Evolutionary conservation across 2,888 invertebrate species (phyloP).

Genomic region (Stenodema calcarata): DNA sequence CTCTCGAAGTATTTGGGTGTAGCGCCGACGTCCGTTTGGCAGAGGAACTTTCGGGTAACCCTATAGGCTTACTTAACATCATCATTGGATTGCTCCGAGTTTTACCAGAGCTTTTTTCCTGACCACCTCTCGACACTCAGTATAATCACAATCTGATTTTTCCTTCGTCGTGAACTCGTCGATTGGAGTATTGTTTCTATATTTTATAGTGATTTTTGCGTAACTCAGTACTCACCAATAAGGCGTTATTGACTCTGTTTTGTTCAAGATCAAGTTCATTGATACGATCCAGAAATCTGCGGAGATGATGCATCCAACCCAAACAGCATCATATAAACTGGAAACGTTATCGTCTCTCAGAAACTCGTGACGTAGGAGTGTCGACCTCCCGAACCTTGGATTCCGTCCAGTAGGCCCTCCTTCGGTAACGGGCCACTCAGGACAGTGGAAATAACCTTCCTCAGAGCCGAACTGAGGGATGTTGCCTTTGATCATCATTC

Average conservation of each 20-base stretch:
- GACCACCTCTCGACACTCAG: too few species aligned
- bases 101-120: not conserved
- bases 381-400: not conserved
- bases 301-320: not conserved
- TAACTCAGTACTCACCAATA: too few species aligned
- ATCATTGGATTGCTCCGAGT: not conserved
- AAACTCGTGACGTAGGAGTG: not conserved
- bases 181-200: too few species aligned
- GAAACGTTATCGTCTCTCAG: not conserved
- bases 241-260: too few species aligned
- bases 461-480: not conserved
- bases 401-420: not conserved
- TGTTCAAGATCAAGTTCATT: too few species aligned
- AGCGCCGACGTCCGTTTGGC: not conserved
- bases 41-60: not conserved
- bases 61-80: not conserved
- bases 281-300: too few species aligned
- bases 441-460: not conserved
- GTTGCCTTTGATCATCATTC: not conserved
- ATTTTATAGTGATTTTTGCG: too few species aligned
- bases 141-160: too few species aligned
- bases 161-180: too few species aligned
- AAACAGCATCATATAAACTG: not conserved
- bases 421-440: not conserved
- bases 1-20: not conserved